Conservation (phyloP, 2,113 vertebrate species). For the Notothenia coriiceps region DNA sequence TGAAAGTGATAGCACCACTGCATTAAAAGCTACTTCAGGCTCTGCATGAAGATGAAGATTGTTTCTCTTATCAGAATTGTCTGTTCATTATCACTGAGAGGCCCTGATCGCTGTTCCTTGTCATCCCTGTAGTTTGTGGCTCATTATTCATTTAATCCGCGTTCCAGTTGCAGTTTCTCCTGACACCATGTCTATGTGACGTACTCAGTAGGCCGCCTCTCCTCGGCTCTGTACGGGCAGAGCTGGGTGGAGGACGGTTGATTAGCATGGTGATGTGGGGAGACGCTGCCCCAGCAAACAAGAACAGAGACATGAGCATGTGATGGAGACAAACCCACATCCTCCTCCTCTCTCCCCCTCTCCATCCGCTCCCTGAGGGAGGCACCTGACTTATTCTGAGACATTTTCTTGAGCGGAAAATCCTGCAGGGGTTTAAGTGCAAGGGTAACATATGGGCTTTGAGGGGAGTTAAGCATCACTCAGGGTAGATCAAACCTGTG, state of each 20-base stretch:
- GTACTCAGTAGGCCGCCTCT: constrained; percentile 34
- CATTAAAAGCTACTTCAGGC: constrained; percentile 27
- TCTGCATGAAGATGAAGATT: constrained; percentile 36
- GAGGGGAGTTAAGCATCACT: constrained; percentile 69
- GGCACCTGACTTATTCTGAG: constrained; percentile 71
- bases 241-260: constrained; percentile 30
- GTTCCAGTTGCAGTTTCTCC: constrained; percentile 64
- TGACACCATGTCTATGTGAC: constrained; percentile 64
- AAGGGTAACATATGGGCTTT: constrained; percentile 68
- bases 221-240: constrained; percentile 23
- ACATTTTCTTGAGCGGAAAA: constrained; percentile 67
- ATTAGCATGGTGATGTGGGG: constrained; percentile 32
- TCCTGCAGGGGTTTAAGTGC: constrained; percentile 70
- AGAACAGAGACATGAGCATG: constrained; percentile 49
- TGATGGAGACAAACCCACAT: constrained; percentile 56
- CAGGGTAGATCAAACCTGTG: constrained; percentile 69
- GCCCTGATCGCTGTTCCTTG: constrained; percentile 50
- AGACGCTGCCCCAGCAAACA: constrained; percentile 55
- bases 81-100: constrained; percentile 49
- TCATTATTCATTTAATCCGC: constrained; percentile 75
- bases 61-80: constrained; percentile 47
- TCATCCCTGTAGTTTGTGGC: constrained; percentile 53
- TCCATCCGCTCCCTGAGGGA: constrained; percentile 56
- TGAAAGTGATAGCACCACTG: constrained; percentile 22
- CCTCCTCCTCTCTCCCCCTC: constrained; percentile 26